Base-by-base conservation (phyloP, 2,113 vertebrate species). In the Ariopsis seemanni region DNA sequence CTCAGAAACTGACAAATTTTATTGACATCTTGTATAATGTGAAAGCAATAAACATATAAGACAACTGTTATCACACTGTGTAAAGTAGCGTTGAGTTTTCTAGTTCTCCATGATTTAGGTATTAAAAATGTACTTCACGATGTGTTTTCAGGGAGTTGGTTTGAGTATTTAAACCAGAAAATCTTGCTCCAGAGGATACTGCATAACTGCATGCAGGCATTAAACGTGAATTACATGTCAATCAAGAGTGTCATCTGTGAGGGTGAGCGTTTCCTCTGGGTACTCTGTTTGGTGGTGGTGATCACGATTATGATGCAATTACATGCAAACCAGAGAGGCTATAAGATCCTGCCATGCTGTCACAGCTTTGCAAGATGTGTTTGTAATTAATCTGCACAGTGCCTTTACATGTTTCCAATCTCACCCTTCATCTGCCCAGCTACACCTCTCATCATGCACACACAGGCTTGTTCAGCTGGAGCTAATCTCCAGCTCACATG, bases 371-470 rank as follows among this genome's bases (percentile, higher is more conserved):
- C 18, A 48, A 52, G 82, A 55, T 86, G 65, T 72, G 42, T 58
- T 58, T 81, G 81, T 78, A 79, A 81, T 90, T 84, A 84, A 88
- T 90, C 84, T 7, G 6, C 69, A 84, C 57, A 67, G 86, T 86
- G 85, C 65, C 78, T 86, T 52, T 82, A 65, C 75, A 69, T 78
- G 83, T 87, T 82, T 88, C 60, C 83, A 52, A 71, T 88, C 72
- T 57, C 57, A 17, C 81, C 82, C 60, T 88, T 88, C 84, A 88
- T 89, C 86, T 88, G 72, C 77, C 74, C 72, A 60, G 74, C 60
- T 57, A 58, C 60, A 63, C 67, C n/a, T 80, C 75, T 85, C 69
- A 67, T 30, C 58, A 53, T 12, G 18, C 30, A 42, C 42, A 42
- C 71, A 12, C 48, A 34, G 69, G 53, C 42, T 18, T 30, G 55